These are phyloP conservation scores for Arctopsyche grandis DNA, from an alignment of 1,140 invertebrate species.

Conservation along the genomic window DNA sequence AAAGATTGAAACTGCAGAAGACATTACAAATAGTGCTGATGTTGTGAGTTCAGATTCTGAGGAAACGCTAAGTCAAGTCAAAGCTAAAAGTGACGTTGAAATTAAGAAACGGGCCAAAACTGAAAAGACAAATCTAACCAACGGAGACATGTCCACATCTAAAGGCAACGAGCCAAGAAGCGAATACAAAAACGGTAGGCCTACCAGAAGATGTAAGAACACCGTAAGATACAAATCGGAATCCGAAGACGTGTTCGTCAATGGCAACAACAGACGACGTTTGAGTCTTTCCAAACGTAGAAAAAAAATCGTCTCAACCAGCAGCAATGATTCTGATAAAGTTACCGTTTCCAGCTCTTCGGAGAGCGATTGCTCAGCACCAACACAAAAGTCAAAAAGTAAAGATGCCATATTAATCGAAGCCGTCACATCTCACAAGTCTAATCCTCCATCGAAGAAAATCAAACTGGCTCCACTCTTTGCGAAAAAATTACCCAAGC, in stretches of 20 bases:
- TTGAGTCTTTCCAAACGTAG: too few relatives aligned
- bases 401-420: not conserved
- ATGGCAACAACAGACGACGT: not conserved
- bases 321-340: too few relatives aligned
- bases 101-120: too few relatives aligned
- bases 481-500: constrained; percentile 63
- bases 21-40: too few relatives aligned
- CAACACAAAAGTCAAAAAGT: not conserved
- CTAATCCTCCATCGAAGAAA: constrained; percentile 24
- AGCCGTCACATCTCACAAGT: not conserved
- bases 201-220: not conserved
- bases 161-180: too few relatives aligned
- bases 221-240: not conserved
- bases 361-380: constrained; percentile 56
- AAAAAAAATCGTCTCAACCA: too few relatives aligned
- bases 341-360: constrained; percentile 52
- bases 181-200: constrained; percentile 20
- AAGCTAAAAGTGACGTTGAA: constrained; percentile 57
- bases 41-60: constrained; percentile 53
- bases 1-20: constrained; percentile 52
- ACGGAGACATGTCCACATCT: not conserved
- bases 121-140: too few relatives aligned
- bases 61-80: constrained; percentile 43
- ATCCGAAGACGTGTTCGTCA: not conserved
- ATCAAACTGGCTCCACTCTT: constrained; percentile 72